Evolutionary conservation across 2,797 vertebrate species (phyloP).

Genomic region (Petrocephalus schoutedeni): DNA sequence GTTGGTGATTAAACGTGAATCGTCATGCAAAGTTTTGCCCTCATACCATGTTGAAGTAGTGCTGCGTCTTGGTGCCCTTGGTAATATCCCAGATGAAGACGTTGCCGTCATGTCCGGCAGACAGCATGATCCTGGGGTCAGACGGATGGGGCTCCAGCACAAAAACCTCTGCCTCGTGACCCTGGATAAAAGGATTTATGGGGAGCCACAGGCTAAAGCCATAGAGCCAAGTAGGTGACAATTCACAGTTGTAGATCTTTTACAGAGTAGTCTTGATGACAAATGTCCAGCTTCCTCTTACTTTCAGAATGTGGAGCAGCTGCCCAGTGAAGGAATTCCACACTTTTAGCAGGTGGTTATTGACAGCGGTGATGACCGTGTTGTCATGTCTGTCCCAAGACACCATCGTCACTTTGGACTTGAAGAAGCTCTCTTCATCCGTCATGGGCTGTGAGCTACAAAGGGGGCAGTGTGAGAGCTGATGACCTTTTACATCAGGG

Average conservation of each 20-base stretch:
- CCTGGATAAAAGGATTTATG: constrained; percentile 57
- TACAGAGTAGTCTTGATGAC: neutral
- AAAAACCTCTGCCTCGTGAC: constrained; percentile 91
- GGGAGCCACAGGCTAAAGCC: neutral
- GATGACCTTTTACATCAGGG: neutral
- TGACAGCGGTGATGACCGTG: constrained; percentile 89
- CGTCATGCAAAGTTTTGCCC: neutral
- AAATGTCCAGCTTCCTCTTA: constrained; percentile 47
- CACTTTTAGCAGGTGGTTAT: constrained; percentile 93
- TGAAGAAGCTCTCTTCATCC: constrained; percentile 86
- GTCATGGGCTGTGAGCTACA: constrained; percentile 56
- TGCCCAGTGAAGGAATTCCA: constrained; percentile 92
- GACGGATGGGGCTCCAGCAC: constrained; percentile 94
- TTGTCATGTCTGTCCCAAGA: constrained; percentile 91
- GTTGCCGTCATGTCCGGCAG: constrained; percentile 91
- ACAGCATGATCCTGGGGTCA: constrained; percentile 89
- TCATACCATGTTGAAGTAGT: constrained; percentile 91
- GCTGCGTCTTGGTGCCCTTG: constrained; percentile 79
- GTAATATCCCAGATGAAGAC: constrained; percentile 92
- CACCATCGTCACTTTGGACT: constrained; percentile 97
- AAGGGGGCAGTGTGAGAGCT: neutral
- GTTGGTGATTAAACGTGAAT: neutral
- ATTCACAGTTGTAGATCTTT: neutral
- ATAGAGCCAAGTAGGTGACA: neutral
- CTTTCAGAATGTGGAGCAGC: constrained; percentile 86